A percentile compares a stretch with the other conserved stretches of the same genome.
Conservation (phyloP, 2,797 vertebrate species). For the Siniperca undulata region DNA sequence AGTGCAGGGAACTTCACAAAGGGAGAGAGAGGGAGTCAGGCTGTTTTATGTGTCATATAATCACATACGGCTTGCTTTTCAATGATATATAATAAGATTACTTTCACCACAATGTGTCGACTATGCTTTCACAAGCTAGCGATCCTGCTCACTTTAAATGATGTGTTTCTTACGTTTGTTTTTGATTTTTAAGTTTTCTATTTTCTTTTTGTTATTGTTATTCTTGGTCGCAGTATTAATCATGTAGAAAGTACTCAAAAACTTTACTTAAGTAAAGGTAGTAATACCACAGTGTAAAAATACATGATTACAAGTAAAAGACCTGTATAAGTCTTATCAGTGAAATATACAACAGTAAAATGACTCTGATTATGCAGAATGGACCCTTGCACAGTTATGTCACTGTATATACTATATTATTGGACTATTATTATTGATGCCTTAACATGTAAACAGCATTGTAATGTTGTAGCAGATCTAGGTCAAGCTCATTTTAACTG, state of each 20-base stretch:
- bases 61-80: background rate
- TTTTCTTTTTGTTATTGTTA: background rate
- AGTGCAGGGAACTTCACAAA: background rate
- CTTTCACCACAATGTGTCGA: background rate
- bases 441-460: background rate
- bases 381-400: background rate
- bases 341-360: background rate
- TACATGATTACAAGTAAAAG: background rate
- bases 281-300: background rate
- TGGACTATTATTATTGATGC: background rate
- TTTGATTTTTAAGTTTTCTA: background rate
- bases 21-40: background rate
- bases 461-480: background rate
- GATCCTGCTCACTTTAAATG: background rate
- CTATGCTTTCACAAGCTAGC: background rate
- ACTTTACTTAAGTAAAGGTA: background rate
- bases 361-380: background rate
- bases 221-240: background rate
- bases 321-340: background rate
- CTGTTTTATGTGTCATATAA: conserved; percentile 9
- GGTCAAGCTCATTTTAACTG: background rate
- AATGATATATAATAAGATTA: background rate
- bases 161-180: background rate
- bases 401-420: background rate
- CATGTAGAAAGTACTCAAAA: background rate